phyloP scores from a whole-genome alignment of 1,140 invertebrate genomes.

The Caenorhabditis brenneri region DNA sequence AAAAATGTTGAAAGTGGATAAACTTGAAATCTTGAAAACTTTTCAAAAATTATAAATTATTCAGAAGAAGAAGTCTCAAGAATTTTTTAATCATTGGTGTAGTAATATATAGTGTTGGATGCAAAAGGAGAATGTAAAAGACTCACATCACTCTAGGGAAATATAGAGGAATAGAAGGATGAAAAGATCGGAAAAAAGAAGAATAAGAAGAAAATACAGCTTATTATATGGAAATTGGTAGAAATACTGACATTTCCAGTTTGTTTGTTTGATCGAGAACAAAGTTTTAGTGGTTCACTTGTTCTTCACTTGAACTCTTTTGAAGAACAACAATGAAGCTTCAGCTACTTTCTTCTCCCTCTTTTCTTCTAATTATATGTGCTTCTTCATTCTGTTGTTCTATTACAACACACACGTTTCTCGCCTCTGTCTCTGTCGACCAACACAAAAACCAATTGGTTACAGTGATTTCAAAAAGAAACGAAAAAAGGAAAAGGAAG shows the following conservation, averaged over 20 bases:
- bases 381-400: slow-evolving; percentile 35
- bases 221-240: neutral
- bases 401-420: slow-evolving; percentile 20
- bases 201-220: neutral
- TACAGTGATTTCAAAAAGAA: neutral
- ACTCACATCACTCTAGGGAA: slow-evolving; percentile 18
- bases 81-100: neutral
- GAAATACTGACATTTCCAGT: slow-evolving; percentile 1
- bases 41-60: neutral
- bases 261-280: neutral
- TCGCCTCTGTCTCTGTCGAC: neutral
- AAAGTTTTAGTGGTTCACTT: neutral
- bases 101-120: neutral
- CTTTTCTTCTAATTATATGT: slow-evolving; percentile 20
- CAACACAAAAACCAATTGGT: neutral
- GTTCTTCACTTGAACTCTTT: slow-evolving; percentile 4
- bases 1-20: neutral
- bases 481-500: neutral
- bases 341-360: neutral
- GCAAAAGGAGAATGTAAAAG: neutral
- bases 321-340: neutral
- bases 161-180: neutral
- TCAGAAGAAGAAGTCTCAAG: neutral
- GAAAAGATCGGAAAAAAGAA: neutral
- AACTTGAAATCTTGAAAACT: too few species aligned